Evolutionary conservation across 2,113 vertebrate genomes (phyloP), one percentile per base, ranked within the genome.

Genomic region (Lophura nycthemera): DNA sequence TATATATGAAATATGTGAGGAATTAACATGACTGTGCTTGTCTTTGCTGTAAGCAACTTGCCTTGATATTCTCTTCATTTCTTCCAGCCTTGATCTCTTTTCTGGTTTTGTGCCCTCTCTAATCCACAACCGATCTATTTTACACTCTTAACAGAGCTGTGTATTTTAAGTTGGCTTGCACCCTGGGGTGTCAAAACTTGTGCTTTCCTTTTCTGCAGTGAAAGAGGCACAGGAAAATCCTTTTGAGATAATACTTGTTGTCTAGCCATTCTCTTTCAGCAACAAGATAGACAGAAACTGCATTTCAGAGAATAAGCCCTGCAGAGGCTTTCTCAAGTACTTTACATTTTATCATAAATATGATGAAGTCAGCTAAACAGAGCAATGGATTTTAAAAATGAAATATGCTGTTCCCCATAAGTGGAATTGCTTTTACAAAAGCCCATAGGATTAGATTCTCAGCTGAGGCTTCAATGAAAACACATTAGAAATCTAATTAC

Each of bases 401-500:
- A 24, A 70, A 52, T 81, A 78, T 83, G 32, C 5, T 50, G 70
- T 56, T 21, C 20, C 45, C 70, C 54, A 24, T 87, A 76, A 70
- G 52, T 82, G 42, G 57, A 86, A 91, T 86, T 82, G 71, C 64
- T 90, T 85, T 76, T 60, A 86, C 25, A 63, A 64, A 96, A 43
- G 15, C 74, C 74, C 45, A 73, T 7, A 42, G 38, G 83, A 92
- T 86, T 73, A 72, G 15, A 45, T 73, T 94, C 94, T 89, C 87
- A 64, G 3, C 42, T 76, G 64, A 90, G 71, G 47, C 29, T 66
- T 90, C 48, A 54, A 56, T 65, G 89, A 92, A 83, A 94, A 87
- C 74, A 57, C 27, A 69, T 79, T 91, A 61, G 36, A 92, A 92
- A 45, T 83, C 54, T 93, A 93, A 96, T 96, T 95, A 82, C 24